Percentiles rank a stretch among this genome's conserved stretches.
phyloP scores from a whole-genome alignment of 2,113 vertebrate species.

The Pleuronectes platessa region DNA sequence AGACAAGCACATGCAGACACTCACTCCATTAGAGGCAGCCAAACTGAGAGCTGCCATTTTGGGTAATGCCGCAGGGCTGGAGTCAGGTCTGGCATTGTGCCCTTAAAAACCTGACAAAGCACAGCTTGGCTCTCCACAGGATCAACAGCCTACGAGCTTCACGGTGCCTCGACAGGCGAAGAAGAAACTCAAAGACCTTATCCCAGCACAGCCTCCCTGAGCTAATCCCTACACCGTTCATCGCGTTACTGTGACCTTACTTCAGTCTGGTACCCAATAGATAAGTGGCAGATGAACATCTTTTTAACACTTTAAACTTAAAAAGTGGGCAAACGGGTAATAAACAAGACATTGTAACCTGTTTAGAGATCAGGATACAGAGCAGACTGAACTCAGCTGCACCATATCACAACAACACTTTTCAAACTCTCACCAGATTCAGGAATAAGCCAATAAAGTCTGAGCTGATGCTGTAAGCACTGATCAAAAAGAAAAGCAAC shows the following conservation, averaged over 20 bases:
- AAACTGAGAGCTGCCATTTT: conserved; percentile 66
- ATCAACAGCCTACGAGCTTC: conserved; percentile 35
- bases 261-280: background rate
- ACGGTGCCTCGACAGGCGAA: conserved; percentile 10
- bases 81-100: conserved; percentile 55
- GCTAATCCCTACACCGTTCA: background rate
- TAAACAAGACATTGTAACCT: background rate
- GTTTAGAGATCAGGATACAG: background rate
- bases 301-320: background rate
- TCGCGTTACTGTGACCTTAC: background rate
- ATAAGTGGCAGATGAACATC: background rate
- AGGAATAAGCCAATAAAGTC: background rate
- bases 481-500: too few relatives aligned
- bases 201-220: background rate
- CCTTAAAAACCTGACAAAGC: conserved; percentile 58
- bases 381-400: background rate
- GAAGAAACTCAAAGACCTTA: conserved; percentile 24
- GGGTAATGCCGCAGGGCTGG: conserved; percentile 45
- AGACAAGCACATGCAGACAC: conserved; percentile 26
- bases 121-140: conserved; percentile 60
- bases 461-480: too few relatives aligned
- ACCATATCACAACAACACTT: background rate
- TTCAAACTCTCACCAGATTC: background rate
- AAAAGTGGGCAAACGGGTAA: background rate
- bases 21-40: conserved; percentile 39